Evolutionary conservation across 2,113 vertebrate species (phyloP).

Genomic region (Prolemur simus): DNA sequence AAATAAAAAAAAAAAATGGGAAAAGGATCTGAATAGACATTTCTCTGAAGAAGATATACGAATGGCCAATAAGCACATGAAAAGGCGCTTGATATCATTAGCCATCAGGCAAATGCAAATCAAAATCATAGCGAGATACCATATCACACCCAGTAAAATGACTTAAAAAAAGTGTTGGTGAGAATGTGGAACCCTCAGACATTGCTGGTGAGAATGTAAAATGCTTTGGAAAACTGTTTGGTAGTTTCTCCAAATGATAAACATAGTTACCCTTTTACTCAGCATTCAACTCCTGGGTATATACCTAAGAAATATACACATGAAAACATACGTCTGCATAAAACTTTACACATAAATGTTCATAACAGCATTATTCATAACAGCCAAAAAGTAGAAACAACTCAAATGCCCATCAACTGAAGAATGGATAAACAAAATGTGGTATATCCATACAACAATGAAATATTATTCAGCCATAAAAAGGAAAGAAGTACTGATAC

Average conservation of each 20-base stretch:
- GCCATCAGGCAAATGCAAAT: not conserved
- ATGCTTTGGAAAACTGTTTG: conserved; percentile 4
- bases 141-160: not conserved
- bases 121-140: not conserved
- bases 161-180: not conserved
- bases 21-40: not conserved
- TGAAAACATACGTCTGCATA: not conserved
- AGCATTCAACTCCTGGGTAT: not conserved
- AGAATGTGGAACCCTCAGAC: not conserved
- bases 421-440: not conserved
- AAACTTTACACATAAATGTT: not conserved
- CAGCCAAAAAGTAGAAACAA: not conserved
- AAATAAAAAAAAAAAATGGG: too few species aligned
- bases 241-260: conserved; percentile 4
- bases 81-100: not conserved
- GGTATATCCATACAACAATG: not conserved
- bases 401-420: not conserved
- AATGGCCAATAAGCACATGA: not conserved
- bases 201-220: not conserved
- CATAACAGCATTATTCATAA: not conserved
- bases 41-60: not conserved
- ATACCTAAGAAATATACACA: not conserved
- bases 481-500: not conserved
- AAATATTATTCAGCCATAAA: not conserved
- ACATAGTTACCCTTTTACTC: not conserved